These are phyloP conservation scores for Stigmatopora nigra DNA, from an alignment of 2,113 vertebrate species.

Conservation along the genomic window DNA sequence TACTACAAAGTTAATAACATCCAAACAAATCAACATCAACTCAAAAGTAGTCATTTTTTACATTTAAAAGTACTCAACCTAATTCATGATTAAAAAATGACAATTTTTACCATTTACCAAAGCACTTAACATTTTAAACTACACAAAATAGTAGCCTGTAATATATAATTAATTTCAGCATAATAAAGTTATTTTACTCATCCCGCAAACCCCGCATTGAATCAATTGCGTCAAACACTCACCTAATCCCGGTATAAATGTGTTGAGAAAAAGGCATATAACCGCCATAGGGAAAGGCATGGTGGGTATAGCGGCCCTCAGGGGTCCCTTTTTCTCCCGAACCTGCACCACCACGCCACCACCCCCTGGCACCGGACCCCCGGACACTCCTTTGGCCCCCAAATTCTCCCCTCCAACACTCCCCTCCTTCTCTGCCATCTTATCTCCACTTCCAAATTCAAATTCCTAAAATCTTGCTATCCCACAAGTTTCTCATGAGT, in stretches of 20 bases:
- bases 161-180: no score
- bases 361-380: conserved; percentile 63
- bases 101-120: no score
- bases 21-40: no score
- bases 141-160: no score
- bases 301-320: conserved; percentile 90
- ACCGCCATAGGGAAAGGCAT: conserved; percentile 95
- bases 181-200: not conserved
- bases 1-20: no score
- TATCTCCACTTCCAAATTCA: not conserved
- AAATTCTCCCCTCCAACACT: conserved; percentile 36
- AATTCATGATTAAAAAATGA: no score
- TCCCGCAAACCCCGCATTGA: not conserved
- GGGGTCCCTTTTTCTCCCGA: conserved; percentile 89
- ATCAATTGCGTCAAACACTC: conserved; percentile 51
- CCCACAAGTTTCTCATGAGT: not conserved
- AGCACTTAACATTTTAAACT: no score
- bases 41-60: no score
- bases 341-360: conserved; percentile 89
- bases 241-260: conserved; percentile 93
- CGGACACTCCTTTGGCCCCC: conserved; percentile 41
- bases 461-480: not conserved
- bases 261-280: conserved; percentile 94
- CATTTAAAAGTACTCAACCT: no score
- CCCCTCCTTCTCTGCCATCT: conserved; percentile 60